Conservation (phyloP, 1,140 invertebrate species). For the Drosophila bipectinata region DNA sequence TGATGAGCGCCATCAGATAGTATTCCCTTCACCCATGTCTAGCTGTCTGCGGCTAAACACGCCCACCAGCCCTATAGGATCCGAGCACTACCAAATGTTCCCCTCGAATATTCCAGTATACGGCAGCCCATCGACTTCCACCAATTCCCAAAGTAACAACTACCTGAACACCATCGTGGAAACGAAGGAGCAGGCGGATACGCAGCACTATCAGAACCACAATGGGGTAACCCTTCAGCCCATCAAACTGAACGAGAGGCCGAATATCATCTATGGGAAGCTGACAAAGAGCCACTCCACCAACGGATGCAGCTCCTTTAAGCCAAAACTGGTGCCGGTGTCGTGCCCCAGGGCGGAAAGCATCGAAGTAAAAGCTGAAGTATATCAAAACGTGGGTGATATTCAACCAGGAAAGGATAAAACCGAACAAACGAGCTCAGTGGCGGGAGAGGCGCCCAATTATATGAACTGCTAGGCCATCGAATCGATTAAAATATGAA, state of each 20-base stretch:
- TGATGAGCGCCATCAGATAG: slow-evolving; percentile 77
- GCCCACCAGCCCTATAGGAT: slow-evolving; percentile 76
- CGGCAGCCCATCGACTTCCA: slow-evolving; percentile 56
- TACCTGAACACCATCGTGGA: slow-evolving; percentile 80
- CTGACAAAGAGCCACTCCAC: slow-evolving; percentile 60
- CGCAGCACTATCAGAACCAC: slow-evolving; percentile 69
- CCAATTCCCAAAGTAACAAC: slow-evolving; percentile 67
- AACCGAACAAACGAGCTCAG: neutral
- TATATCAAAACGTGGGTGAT: slow-evolving; percentile 76
- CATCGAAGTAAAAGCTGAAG: slow-evolving; percentile 76
- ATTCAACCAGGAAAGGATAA: slow-evolving; percentile 24
- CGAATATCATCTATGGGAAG: slow-evolving; percentile 81
- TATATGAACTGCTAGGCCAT: slow-evolving; percentile 80
- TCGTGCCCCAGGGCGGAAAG: slow-evolving; percentile 65
- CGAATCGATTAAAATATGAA: slow-evolving; percentile 2
- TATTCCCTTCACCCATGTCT: slow-evolving; percentile 76
- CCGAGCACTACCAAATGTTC: slow-evolving; percentile 82
- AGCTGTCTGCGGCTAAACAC: slow-evolving; percentile 69
- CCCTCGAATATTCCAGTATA: slow-evolving; percentile 83
- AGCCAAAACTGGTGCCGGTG: slow-evolving; percentile 68
- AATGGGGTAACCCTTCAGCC: slow-evolving; percentile 80
- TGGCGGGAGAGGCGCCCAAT: slow-evolving; percentile 56
- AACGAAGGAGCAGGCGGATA: slow-evolving; percentile 72
- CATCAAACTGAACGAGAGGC: slow-evolving; percentile 78
- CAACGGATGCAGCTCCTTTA: slow-evolving; percentile 78